A percentile compares a stretch with the other conserved stretches of the same genome.
phyloP scores from a whole-genome alignment of 1,140 invertebrate species.

The Penaeus japonicus region DNA sequence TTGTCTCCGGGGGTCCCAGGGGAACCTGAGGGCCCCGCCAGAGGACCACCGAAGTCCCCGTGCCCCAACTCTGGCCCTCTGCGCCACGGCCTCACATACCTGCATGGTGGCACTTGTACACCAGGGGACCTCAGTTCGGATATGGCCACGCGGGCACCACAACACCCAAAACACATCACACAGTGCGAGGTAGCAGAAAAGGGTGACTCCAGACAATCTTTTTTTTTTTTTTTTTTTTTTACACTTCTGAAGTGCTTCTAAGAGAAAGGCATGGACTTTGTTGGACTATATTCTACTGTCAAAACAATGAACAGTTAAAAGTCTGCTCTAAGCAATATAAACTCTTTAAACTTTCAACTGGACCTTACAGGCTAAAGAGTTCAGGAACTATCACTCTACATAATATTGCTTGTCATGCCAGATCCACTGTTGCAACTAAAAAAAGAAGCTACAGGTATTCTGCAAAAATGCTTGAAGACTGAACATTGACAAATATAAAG shows the following conservation, averaged over 20 bases:
- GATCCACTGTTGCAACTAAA: constrained; percentile 21
- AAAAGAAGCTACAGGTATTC: not conserved
- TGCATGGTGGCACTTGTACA: constrained; percentile 54
- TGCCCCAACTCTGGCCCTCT: constrained; percentile 53
- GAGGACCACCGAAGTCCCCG: constrained; percentile 54
- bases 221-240: not conserved
- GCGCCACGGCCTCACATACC: constrained; percentile 57
- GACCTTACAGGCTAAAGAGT: constrained; percentile 9
- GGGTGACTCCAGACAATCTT: constrained; percentile 32
- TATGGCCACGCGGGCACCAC: constrained; percentile 29
- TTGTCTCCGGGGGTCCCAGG: constrained; percentile 47
- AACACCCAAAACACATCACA: constrained; percentile 32
- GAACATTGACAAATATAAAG: constrained; percentile 16
- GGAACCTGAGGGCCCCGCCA: constrained; percentile 48
- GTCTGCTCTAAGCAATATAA: constrained; percentile 7
- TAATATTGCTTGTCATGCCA: not conserved
- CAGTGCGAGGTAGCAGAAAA: constrained; percentile 39
- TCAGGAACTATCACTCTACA: constrained; percentile 20
- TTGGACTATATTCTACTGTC: constrained; percentile 13
- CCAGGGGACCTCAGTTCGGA: constrained; percentile 46
- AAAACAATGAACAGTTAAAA: constrained; percentile 26
- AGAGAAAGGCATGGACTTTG: not conserved
- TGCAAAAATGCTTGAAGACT: constrained; percentile 17
- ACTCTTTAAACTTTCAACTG: constrained; percentile 11
- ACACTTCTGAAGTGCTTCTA: constrained; percentile 16